Percentiles rank a stretch among this genome's conserved stretches.
Conservation (phyloP, 2,888 invertebrate species). For the Trimorus sp. region DNA sequence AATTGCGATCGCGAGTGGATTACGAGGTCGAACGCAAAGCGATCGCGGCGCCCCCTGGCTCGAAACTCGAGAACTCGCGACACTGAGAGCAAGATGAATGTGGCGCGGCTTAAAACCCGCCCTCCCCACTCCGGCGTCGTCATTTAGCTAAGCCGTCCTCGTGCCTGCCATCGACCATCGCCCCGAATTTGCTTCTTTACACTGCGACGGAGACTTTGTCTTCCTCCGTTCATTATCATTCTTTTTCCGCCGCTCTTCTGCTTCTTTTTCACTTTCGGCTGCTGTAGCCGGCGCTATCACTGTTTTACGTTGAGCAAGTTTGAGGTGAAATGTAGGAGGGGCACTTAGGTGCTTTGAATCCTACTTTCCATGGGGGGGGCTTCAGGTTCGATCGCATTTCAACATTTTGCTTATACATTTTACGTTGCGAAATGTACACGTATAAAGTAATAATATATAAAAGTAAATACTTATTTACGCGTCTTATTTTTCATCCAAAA, state of each 20-base stretch:
- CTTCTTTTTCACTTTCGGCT: constrained; percentile 6
- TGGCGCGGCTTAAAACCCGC: too few relatives aligned
- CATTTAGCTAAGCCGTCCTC: too few relatives aligned
- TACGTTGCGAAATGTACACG: too few relatives aligned
- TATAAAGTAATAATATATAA: too few relatives aligned
- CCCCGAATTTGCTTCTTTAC: constrained; percentile 50
- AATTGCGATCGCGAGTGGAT: too few relatives aligned
- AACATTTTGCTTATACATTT: background rate
- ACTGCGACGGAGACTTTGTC: constrained; percentile 33
- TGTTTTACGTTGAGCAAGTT: constrained; percentile 3
- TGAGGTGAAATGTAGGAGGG: background rate
- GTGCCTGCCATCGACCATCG: too few relatives aligned
- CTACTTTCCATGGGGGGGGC: background rate
- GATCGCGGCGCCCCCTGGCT: too few relatives aligned
- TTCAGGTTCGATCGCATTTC: background rate
- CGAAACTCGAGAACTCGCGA: too few relatives aligned
- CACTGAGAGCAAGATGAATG: background rate
- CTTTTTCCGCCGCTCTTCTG: constrained; percentile 8
- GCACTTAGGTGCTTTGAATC: background rate
- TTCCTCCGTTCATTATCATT: constrained; percentile 38
- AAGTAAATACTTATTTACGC: too few relatives aligned
- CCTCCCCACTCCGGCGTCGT: too few relatives aligned
- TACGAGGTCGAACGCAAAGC: too few relatives aligned
- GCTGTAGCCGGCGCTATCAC: background rate
- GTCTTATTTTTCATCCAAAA: too few relatives aligned